Base-by-base conservation (phyloP, 2,888 invertebrate species). In the Acrobeloides nanus region DNA sequence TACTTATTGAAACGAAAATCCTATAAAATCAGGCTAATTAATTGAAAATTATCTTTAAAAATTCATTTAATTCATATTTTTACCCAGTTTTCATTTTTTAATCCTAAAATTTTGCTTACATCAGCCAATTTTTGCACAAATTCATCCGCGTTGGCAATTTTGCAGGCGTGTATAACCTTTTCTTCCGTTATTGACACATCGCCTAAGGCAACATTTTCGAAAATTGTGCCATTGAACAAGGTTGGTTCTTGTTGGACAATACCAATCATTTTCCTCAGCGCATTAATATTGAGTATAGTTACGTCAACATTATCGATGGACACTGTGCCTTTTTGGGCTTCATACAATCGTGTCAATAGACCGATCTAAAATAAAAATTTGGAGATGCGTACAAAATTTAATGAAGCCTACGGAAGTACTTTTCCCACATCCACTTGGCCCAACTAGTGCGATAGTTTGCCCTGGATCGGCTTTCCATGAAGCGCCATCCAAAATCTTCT, bases 121-220 rank as follows among this genome's bases (percentile, higher is more conserved):
- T 26, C 35, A 10, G 48, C 53, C 15, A 48, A 18, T 20, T 43
- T 39, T n/a, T 48, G 23, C 15, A 48, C 26, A n/a, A 48, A 48
- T 12, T 49, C 31, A 3, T 38, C 50, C 4, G 50, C 50, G 35
- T 49, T 34, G 15, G 50, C 52, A 23, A 37, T 42, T 23, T 32
- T 5, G 24, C 52, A 53, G 21, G 52, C 52, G 20, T 44, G n/a
- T 12, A 12, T 8, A 17, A 51, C 38, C 17, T 51, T 38, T 1
- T 38, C 38, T 24, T 38, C 7, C 3, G 42, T 45, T 10, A 37
- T 35, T 23, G 51, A 32, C 1, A 38, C 37, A 2, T 37, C 38
- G 1, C 89, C 89, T 69, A 89, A 89, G 5, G 74, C 68, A 42
- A 80, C 78, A 58, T 92, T 92, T 57, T 90, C 87, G n/a, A 53